A percentile compares a stretch with the other conserved stretches of the same genome.
These are phyloP conservation scores for Mola mola DNA, from an alignment of 2,113 vertebrate genomes.

Conservation along the genomic window DNA sequence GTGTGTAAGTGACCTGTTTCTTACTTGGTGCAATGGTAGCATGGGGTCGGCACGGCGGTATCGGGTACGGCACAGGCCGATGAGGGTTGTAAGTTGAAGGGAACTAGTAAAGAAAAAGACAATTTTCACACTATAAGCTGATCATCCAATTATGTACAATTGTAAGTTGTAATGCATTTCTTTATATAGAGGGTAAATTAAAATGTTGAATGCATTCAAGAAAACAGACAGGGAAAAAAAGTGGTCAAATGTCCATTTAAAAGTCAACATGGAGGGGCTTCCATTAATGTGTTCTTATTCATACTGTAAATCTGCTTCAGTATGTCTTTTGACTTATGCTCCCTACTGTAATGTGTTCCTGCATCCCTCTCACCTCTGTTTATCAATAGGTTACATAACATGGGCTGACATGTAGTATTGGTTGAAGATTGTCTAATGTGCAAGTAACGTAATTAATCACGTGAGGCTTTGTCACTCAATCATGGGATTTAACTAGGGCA, in stretches of 20 bases:
- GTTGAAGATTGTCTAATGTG: not conserved
- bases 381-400: not conserved
- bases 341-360: not conserved
- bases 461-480: not conserved
- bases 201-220: too few relatives aligned
- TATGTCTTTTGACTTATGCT: not conserved
- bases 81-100: constrained; percentile 96
- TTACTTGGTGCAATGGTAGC: constrained; percentile 98
- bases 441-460: constrained; percentile 7
- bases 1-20: constrained; percentile 44
- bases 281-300: too few relatives aligned
- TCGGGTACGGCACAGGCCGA: constrained; percentile 96
- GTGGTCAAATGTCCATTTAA: too few relatives aligned
- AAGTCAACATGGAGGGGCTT: too few relatives aligned
- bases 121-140: constrained; percentile 1
- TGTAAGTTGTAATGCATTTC: too few relatives aligned
- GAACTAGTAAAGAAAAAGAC: constrained; percentile 78
- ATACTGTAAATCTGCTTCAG: not conserved
- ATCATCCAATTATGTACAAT: too few relatives aligned
- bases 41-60: constrained; percentile 95
- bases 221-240: too few relatives aligned
- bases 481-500: too few relatives aligned
- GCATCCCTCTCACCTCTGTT: not conserved
- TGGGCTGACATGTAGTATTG: not conserved
- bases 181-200: too few relatives aligned